Evolutionary conservation across 64 coral and sea anemone species (phyloP).

Genomic region (Montipora capricornis): DNA sequence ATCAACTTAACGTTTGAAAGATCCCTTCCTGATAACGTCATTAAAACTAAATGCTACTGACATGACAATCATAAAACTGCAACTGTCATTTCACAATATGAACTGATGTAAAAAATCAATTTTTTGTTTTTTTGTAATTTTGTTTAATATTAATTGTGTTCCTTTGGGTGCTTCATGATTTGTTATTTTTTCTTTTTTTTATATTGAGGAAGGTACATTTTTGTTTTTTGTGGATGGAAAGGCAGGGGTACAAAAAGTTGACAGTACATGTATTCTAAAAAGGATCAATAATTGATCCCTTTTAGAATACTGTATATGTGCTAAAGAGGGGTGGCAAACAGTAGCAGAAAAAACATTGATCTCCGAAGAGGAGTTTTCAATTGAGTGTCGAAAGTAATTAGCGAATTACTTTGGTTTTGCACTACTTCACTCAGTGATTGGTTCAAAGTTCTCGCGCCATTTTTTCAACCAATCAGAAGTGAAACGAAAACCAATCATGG

Average conservation of each 20-base stretch:
- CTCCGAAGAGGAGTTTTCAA: not conserved
- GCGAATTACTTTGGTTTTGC: too few relatives aligned
- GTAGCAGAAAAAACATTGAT: not conserved
- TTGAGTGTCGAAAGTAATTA: too few relatives aligned
- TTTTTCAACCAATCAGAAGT: too few relatives aligned
- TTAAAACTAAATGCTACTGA: conserved; percentile 8
- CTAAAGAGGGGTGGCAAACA: not conserved
- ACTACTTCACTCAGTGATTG: too few relatives aligned
- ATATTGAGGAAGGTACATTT: not conserved
- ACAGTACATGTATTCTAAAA: not conserved
- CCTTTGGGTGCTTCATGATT: not conserved
- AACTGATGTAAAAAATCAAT: not conserved
- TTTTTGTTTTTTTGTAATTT: not conserved
- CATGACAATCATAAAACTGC: conserved; percentile 6
- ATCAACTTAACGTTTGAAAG: conserved; percentile 1
- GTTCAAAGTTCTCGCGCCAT: too few relatives aligned
- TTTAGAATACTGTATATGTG: not conserved
- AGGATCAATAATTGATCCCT: not conserved
- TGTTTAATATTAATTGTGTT: not conserved
- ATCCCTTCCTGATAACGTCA: not conserved
- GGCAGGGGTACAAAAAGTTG: conserved; percentile 2
- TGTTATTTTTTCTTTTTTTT: not conserved
- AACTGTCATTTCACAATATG: not conserved
- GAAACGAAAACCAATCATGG: too few relatives aligned
- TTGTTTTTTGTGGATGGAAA: not conserved